A percentile compares a stretch with the other conserved stretches of the same genome.
Conservation (phyloP, 2,797 vertebrate species). For the Pogoniulus pusillus region DNA sequence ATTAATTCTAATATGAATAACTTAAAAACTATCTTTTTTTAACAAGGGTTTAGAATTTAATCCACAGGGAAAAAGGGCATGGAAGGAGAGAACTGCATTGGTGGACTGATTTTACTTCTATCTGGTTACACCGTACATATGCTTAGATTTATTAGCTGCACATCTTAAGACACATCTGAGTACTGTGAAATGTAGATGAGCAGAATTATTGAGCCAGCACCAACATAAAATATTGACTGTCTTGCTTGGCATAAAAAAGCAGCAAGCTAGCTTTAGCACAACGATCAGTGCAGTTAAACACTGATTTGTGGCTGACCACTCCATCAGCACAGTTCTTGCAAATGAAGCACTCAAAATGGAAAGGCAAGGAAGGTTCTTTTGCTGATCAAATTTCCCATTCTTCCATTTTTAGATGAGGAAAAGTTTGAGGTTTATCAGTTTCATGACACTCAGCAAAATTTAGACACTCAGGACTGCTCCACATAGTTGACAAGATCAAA, state of each 20-base stretch:
- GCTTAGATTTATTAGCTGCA: slow-evolving; percentile 30
- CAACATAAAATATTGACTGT: slow-evolving; percentile 19
- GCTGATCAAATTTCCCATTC: not conserved
- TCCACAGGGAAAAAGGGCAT: slow-evolving; percentile 16
- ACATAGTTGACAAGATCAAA: not conserved
- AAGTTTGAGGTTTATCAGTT: not conserved
- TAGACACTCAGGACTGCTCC: not conserved
- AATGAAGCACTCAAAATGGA: not conserved
- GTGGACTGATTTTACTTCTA: slow-evolving; percentile 37
- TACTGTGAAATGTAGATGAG: slow-evolving; percentile 39
- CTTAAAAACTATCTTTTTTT: slow-evolving; percentile 48
- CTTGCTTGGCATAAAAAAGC: slow-evolving; percentile 12
- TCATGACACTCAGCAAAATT: not conserved
- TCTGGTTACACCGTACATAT: not conserved
- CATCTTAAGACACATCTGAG: slow-evolving; percentile 1
- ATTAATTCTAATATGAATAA: slow-evolving; percentile 71
- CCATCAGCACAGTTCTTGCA: not conserved
- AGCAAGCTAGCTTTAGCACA: not conserved
- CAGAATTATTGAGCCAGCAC: not conserved
- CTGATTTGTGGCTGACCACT: slow-evolving; percentile 2
- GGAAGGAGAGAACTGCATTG: slow-evolving; percentile 1
- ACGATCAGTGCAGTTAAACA: not conserved
- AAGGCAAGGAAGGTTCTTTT: not conserved
- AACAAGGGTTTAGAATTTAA: slow-evolving; percentile 56
- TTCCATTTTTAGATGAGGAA: not conserved